These are phyloP conservation scores for Hermaeophaga mercurialis DNA, from an alignment of 2,888 invertebrate species.

Conservation along the genomic window DNA sequence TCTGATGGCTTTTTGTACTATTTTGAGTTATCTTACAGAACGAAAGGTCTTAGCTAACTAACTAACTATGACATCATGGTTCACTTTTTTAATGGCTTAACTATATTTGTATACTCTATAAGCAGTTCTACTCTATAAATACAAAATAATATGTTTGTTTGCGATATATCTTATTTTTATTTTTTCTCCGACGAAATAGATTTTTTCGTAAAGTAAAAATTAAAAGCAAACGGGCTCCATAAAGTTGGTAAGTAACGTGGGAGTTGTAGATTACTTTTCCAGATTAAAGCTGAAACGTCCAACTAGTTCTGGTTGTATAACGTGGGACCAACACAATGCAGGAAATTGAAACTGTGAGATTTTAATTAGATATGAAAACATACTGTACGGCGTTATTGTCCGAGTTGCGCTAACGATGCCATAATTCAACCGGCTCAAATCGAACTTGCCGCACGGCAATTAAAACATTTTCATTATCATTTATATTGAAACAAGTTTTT, in stretches of 20 bases:
- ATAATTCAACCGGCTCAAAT: slow-evolving; percentile 42
- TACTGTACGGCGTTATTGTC: slow-evolving; percentile 40
- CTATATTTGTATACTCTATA: too few species aligned
- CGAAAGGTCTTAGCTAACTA: too few species aligned
- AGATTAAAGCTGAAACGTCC: slow-evolving; percentile 14
- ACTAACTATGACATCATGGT: too few species aligned
- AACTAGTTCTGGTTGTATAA: slow-evolving; percentile 11
- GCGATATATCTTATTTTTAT: too few species aligned
- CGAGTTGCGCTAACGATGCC: slow-evolving; percentile 40
- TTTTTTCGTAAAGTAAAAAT: too few species aligned
- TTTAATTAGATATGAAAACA: slow-evolving; percentile 48
- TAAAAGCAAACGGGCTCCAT: too few species aligned
- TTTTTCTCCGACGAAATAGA: too few species aligned
- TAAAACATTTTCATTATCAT: slow-evolving; percentile 41
- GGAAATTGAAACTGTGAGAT: slow-evolving; percentile 49
- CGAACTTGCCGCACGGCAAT: slow-evolving; percentile 38
- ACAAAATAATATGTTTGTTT: too few species aligned
- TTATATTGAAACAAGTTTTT: slow-evolving; percentile 35
- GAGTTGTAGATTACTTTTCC: slow-evolving; percentile 10
- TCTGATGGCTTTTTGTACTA: too few species aligned
- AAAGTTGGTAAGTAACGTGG: not conserved
- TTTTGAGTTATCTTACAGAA: too few species aligned
- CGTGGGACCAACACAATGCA: slow-evolving; percentile 31
- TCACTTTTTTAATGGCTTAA: too few species aligned
- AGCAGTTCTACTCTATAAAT: too few species aligned